Base-by-base conservation (phyloP, 2,888 invertebrate species). In the Acleris laterana region DNA sequence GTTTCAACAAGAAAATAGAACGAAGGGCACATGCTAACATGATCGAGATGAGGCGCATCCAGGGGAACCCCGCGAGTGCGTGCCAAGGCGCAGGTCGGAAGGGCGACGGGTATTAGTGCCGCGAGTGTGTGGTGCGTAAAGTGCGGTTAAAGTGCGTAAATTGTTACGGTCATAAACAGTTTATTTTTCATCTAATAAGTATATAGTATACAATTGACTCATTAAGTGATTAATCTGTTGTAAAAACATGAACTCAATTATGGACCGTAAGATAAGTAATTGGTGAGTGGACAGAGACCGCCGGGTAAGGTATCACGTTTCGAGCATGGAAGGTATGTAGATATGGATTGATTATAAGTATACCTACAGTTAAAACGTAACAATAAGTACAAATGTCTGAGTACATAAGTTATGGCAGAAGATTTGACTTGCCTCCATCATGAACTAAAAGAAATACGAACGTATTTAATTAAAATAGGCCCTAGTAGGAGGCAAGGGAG, bases 11-110 rank as follows among this genome's bases (percentile, higher is more conserved):
- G 56, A 42, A 16, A 19, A 56, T 56, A 4, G 42, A 56, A 38
- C 56, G 56, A 20, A 56, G 56, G 20, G 42, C 42, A 1, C 56
- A 56, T 42, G 56, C 42, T 16, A 42, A 42, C 42, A 44, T 56
- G 42, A 44, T 56, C 56, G 19, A 56, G 22, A 56, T 56, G 42
- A 56, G 56, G 56, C 56, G 56, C 11, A 16, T 53, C 16, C 17
- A 38, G 25, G n/a, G 25, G 25, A 25, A 25, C 6, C 25, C 5
- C 25, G 2, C 6, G 25, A 25, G 25, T 25, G 25, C 6, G 25
- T 25, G 25, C 17, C 53, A 32, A 16, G 53, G 28, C 6, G 32
- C 11, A 17, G 17, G 32, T 32, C 9, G 32, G 53, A 32, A 32
- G 32, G 17, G 11, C n/a, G 17, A 50, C 49, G 19, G 49, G 11